A percentile compares a stretch with the other conserved stretches of the same genome.
Conservation (phyloP, 2,888 invertebrate genomes). For the Phyllotreta cruciferae region DNA sequence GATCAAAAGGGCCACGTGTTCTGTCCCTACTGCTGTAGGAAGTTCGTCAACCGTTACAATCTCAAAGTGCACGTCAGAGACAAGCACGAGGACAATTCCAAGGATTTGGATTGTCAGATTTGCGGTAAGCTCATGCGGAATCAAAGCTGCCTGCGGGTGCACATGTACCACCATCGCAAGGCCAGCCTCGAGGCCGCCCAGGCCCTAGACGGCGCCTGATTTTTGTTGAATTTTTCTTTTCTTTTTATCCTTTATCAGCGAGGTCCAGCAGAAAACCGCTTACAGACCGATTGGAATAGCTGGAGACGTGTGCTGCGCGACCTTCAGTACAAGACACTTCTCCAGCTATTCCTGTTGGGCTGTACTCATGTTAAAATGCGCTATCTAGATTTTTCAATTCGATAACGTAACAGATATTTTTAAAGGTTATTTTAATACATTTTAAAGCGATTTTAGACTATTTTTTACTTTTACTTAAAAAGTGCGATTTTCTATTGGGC, state of each 20-base stretch:
- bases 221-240: background rate
- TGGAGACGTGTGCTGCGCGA: background rate
- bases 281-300: background rate
- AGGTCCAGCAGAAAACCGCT: background rate
- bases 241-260: background rate
- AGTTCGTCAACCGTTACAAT: constrained; percentile 73
- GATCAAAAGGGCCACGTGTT: constrained; percentile 64
- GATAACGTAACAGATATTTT: too few relatives aligned
- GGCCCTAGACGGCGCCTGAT: constrained; percentile 1
- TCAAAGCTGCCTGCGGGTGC: constrained; percentile 69
- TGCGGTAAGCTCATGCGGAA: constrained; percentile 75
- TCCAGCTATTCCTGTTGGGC: too few relatives aligned
- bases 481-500: background rate
- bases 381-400: too few relatives aligned
- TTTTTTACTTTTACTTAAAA: too few relatives aligned
- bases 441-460: too few relatives aligned
- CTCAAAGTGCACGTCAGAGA: constrained; percentile 76
- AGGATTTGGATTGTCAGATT: constrained; percentile 71
- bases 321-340: too few relatives aligned
- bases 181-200: constrained; percentile 55
- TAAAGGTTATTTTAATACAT: too few relatives aligned
- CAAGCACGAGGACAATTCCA: constrained; percentile 73
- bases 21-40: constrained; percentile 69
- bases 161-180: constrained; percentile 72
- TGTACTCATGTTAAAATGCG: too few relatives aligned